Evolutionary conservation across 1,140 invertebrate genomes (phyloP), one percentile per base, ranked within the genome.

Genomic region (Bombus terrestris): DNA sequence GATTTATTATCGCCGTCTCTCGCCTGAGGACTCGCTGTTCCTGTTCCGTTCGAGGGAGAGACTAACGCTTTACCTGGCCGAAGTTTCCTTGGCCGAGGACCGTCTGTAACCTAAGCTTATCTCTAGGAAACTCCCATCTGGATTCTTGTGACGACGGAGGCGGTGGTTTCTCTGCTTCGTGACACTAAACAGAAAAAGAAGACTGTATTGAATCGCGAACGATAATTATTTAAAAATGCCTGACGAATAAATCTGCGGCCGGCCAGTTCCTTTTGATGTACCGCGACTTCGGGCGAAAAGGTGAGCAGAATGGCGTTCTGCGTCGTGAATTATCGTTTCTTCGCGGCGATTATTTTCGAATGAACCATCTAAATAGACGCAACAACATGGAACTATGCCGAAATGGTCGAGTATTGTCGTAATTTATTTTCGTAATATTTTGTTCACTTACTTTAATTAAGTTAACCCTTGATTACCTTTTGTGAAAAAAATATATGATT

Each of bases 51-150:
- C 43, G 25, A 28, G 53, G 76, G 28, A 66, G 62, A 77, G 85
- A 80, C 78, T 69, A 86, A 78, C 74, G 68, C 64, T 92, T 95
- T 93, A 97, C 97, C 96, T 97, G 97, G 47, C 98, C 98, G 93
- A 98, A 98, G 93, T 98, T 98, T 57, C 98, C 98, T 94, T 98
- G 97, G 13, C 98, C 98, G 15, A 98, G 94, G 53, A 98, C 95
- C 59, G 97, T 98, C 91, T 98, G 97, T 53, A 98, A 94, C 64
- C 97, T 96, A n/a, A 98, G 95, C 92, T 97, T 97, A 88, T 97
- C 97, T 91, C 97, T 95, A 8, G 97, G 97, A 88, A 98, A 97
- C 92, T 98, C 97, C 97, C 97, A 98, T 91, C 96, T 96, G 39
- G 96, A 96, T 90, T 96, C 96, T 15, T 95, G 95, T 28, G 95